phyloP scores from a whole-genome alignment of 92 coral and sea anemone genomes.

The Galaxea fascicularis region DNA sequence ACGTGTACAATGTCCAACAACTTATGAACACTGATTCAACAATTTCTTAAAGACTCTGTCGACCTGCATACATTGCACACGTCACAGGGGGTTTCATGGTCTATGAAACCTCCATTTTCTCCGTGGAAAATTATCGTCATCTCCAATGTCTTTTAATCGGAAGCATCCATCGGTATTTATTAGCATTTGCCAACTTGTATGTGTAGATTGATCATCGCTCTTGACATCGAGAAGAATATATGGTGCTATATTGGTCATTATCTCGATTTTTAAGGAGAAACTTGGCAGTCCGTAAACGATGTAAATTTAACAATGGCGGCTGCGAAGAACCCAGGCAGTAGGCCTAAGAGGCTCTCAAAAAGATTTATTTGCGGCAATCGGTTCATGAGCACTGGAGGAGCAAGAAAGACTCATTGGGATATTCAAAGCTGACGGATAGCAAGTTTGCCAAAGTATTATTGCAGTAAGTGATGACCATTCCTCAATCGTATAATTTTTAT shows the following conservation, averaged over 20 bases:
- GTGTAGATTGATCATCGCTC: neutral
- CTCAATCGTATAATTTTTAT: constrained; percentile 11
- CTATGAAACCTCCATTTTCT: constrained; percentile 33
- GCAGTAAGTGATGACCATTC: constrained; percentile 24
- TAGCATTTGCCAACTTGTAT: neutral
- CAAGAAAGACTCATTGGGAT: constrained; percentile 31
- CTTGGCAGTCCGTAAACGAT: neutral
- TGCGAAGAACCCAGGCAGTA: constrained; percentile 19
- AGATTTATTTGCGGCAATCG: constrained; percentile 36
- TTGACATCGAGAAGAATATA: neutral
- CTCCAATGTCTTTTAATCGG: constrained; percentile 22
- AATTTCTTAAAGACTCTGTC: constrained; percentile 36
- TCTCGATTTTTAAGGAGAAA: neutral
- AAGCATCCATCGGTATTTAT: neutral
- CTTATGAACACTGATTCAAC: too few species aligned
- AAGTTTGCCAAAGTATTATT: constrained; percentile 26
- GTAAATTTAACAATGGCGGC: constrained; percentile 14
- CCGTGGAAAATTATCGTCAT: neutral
- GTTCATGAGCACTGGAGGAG: constrained; percentile 33
- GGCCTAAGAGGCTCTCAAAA: constrained; percentile 28
- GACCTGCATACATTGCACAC: constrained; percentile 36
- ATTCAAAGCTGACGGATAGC: constrained; percentile 18
- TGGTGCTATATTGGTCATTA: neutral
- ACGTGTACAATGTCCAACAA: too few species aligned
- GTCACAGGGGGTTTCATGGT: constrained; percentile 25